Base-by-base conservation (phyloP, 2,888 invertebrate species). In the Drosophila ezoana region DNA sequence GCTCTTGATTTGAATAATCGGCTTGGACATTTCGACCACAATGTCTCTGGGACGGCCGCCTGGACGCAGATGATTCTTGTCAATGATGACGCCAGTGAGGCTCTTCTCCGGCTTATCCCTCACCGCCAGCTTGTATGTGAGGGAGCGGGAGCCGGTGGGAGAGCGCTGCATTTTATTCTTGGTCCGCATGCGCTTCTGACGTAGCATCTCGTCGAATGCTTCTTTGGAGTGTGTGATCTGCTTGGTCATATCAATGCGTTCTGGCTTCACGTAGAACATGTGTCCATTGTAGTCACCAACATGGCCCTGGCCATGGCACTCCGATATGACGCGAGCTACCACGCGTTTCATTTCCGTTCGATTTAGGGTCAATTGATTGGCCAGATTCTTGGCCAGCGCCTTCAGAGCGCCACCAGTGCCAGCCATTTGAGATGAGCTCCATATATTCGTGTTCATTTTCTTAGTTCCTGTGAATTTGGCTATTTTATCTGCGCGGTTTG, bases 191-290 rank as follows among this genome's bases (percentile, higher is more conserved):
- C 18, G 58, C 18, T 69, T 69, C 11, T 58, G 48, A 3, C 65
- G 45, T 5, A 81, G 1, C 43, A 83, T 51, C 8, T 81, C 82
- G 5, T 83, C 87, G 37, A 83, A 64, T 1, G 85, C 82, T 51
- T 85, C 87, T 54, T 87, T 87, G 16, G 87, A 82, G 18, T 79
- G 61, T 1, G 62, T 45, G 9, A 83, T 69, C 40, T 81, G 70
- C 2, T 85, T 41, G 23, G 64, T 41, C 51, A 83, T 54, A n/a
- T 87, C 67, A 9, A 81, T 35, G 2, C 72, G 73, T 2, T 81
- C 72, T 10, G 79, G 79, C 44, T 71, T 74, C 45, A 76, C 63
- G 32, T 60, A 83, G 51, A 81, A 83, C 79, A 74, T 71, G 16
- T 79, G 72, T 0, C 76, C 76, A 38, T 74, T 72, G 53, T 71